A percentile compares a stretch with the other conserved stretches of the same genome.
phyloP scores from a whole-genome alignment of 2,888 invertebrate species.

The Panopea generosa region DNA sequence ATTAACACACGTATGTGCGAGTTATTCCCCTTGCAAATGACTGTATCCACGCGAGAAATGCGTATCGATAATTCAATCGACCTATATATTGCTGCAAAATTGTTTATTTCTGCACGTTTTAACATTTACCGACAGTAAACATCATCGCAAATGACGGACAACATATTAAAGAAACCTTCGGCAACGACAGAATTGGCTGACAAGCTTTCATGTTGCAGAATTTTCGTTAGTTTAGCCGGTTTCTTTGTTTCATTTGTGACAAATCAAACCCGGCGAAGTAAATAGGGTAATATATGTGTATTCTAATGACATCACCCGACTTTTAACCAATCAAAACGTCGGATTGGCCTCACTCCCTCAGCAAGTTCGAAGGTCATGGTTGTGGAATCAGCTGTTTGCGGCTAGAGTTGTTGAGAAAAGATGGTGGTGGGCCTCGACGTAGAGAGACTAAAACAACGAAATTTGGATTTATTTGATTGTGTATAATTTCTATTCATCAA shows the following conservation, averaged over 20 bases:
- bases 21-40: constrained; percentile 10
- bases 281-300: constrained; percentile 64
- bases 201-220: constrained; percentile 48
- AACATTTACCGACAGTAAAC: constrained; percentile 11
- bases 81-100: constrained; percentile 25
- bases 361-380: constrained; percentile 55
- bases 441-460: constrained; percentile 5
- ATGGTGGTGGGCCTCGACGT: constrained; percentile 30
- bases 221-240: constrained; percentile 4
- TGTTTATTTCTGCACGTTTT: constrained; percentile 5
- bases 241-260: constrained; percentile 49
- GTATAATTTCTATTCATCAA: too few species aligned
- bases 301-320: constrained; percentile 56
- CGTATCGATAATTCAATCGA: constrained; percentile 24
- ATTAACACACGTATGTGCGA: not conserved
- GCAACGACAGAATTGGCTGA: constrained; percentile 18
- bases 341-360: constrained; percentile 56
- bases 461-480: constrained; percentile 4
- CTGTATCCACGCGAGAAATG: too few species aligned
- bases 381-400: constrained; percentile 65
- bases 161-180: not conserved
- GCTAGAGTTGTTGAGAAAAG: constrained; percentile 37
- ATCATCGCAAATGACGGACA: constrained; percentile 40
- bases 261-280: constrained; percentile 46
- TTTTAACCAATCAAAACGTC: constrained; percentile 55